Percentiles rank a stretch among this genome's conserved stretches.
These are phyloP conservation scores for Drosophila ficusphila DNA, from an alignment of 1,140 invertebrate genomes.

Conservation along the genomic window DNA sequence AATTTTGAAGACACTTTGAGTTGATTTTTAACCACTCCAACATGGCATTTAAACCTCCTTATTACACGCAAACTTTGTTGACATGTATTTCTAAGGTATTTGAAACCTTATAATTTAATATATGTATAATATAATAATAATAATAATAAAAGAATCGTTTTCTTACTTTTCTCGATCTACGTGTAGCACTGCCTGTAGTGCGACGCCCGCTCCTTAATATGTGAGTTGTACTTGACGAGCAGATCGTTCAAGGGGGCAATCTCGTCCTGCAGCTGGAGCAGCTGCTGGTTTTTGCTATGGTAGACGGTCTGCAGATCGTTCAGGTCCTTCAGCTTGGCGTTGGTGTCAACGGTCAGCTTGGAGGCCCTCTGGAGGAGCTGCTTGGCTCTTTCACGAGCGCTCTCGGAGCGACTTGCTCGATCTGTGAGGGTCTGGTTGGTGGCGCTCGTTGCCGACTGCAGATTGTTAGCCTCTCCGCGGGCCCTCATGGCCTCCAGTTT, in stretches of 20 bases:
- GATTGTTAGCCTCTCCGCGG: constrained; percentile 66
- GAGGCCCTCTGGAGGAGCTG: constrained; percentile 90
- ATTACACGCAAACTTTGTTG: too few species aligned
- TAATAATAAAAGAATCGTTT: not conserved
- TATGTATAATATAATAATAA: not conserved
- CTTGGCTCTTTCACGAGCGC: constrained; percentile 90
- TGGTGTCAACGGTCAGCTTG: constrained; percentile 90
- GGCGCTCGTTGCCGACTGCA: constrained; percentile 78
- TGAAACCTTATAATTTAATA: too few species aligned
- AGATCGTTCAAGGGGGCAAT: constrained; percentile 85
- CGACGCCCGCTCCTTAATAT: constrained; percentile 86
- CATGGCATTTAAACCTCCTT: too few species aligned
- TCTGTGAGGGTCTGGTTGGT: constrained; percentile 86
- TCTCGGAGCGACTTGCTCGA: constrained; percentile 87
- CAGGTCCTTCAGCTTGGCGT: constrained; percentile 90
- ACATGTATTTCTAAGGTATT: too few species aligned
- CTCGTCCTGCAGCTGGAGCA: constrained; percentile 84
- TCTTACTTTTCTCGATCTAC: constrained; percentile 4
- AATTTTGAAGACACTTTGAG: too few species aligned
- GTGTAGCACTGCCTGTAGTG: constrained; percentile 77
- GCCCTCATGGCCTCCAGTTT: constrained; percentile 84
- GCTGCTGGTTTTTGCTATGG: constrained; percentile 84
- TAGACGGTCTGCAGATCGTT: constrained; percentile 79
- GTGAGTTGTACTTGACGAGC: constrained; percentile 85
- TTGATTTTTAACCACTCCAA: too few species aligned